Base-by-base conservation (phyloP, 1,140 invertebrate species). In the Drosophila mayri region DNA sequence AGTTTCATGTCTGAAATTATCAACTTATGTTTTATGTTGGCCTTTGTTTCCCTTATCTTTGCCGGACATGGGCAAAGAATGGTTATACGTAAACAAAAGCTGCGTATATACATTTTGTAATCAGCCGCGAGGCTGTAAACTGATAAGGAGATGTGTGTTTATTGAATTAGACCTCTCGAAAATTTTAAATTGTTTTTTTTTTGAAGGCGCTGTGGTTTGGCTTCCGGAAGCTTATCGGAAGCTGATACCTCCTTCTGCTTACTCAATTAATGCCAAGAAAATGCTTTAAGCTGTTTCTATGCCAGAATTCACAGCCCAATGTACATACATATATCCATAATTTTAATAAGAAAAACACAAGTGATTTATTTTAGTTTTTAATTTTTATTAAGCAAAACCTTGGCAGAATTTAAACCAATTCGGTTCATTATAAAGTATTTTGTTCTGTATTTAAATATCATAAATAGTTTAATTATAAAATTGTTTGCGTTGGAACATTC, bases 401-500 rank as follows among this genome's bases (percentile, higher is more conserved):
- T 50, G n/a, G 2, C 28, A 50, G 28, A 47, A 47, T 22, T 38
- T 11, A 54, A 63, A 44, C 25, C 46, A 54, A 38, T 55, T 30
- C 30, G 50, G 35, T 35, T 20, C 35, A 35, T 37, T 43, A 18
- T 52, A 37, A 37, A 43, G 6, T 20, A 12, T 5, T 40, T 8
- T 40, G 7, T 18, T 49, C 14, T 70, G 41, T 59, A 16, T 49
- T 71, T 59, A 59, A 71, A 49, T 38, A 49, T 20, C 30, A 57
- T 72, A 59, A 71, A 60, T 50, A 71, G n/a, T 41, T 43, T 47
- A 41, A 18, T 41, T 59, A 11, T 60, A 71, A 41, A 70, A 71
- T 49, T 32, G 18, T 47, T 16, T 71, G 65, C 20, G 14, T 49
- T 35, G 52, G 22, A 71, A 71, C 66, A 41, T 59, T 70, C 16